A percentile compares a stretch with the other conserved stretches of the same genome.
Conservation (phyloP, 2,797 vertebrate genomes). For the Nannoperca obscura region DNA sequence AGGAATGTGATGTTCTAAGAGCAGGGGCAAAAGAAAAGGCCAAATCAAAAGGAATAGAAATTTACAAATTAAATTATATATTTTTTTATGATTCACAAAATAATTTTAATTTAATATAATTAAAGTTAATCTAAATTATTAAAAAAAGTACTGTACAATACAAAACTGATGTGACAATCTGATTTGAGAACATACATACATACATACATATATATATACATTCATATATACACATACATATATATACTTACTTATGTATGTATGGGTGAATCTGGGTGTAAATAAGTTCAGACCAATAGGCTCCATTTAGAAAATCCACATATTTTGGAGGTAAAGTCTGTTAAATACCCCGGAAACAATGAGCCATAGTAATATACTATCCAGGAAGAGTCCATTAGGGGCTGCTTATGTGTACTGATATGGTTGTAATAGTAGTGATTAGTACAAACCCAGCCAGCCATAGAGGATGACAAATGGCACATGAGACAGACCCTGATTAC, state of each 20-base stretch:
- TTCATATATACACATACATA: too few species aligned
- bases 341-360: slow-evolving; percentile 1
- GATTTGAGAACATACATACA: too few species aligned
- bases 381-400: slow-evolving; percentile 47
- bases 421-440: slow-evolving; percentile 71
- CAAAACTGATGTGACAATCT: too few species aligned
- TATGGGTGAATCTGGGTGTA: not conserved
- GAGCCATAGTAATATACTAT: slow-evolving; percentile 13
- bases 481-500: slow-evolving; percentile 70
- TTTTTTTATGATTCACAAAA: not conserved
- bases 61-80: not conserved
- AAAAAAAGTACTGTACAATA: too few species aligned
- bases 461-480: slow-evolving; percentile 77
- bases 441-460: slow-evolving; percentile 60
- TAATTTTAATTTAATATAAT: not conserved
- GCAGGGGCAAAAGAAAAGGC: not conserved
- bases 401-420: slow-evolving; percentile 58
- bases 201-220: too few species aligned
- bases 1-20: not conserved
- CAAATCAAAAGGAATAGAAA: not conserved
- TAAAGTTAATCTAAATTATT: not conserved
- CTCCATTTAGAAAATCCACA: not conserved
- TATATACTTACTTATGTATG: not conserved
- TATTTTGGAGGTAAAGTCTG: not conserved
- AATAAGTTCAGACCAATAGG: not conserved